These are phyloP conservation scores for Scelioninae gen. 2 DNA, from an alignment of 2,888 invertebrate species.

Conservation along the genomic window DNA sequence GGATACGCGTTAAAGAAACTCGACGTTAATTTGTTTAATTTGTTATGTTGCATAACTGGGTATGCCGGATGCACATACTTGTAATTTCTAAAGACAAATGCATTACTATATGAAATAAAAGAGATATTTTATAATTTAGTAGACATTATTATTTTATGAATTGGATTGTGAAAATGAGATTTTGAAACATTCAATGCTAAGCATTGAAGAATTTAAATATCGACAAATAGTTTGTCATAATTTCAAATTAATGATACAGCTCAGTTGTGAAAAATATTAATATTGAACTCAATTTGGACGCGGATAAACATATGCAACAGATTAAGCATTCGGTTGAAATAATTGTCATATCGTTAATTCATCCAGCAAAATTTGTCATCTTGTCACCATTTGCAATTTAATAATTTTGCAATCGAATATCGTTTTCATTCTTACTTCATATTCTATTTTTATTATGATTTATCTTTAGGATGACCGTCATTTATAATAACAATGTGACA, in stretches of 20 bases:
- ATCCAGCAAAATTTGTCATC: too few species aligned
- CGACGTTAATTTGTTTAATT: slow-evolving; percentile 39
- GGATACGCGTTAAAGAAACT: slow-evolving; percentile 31
- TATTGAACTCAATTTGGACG: background rate
- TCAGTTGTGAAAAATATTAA: background rate
- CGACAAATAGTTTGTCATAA: too few species aligned
- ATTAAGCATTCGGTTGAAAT: too few species aligned
- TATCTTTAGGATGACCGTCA: too few species aligned
- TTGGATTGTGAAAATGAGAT: background rate
- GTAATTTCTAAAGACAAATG: slow-evolving; percentile 15
- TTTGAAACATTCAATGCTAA: background rate
- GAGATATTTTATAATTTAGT: background rate
- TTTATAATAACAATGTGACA: too few species aligned
- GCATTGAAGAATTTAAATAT: background rate
- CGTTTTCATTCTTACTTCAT: too few species aligned
- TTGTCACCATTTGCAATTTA: too few species aligned
- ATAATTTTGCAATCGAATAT: too few species aligned
- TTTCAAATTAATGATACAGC: too few species aligned
- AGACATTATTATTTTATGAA: background rate
- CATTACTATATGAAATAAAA: background rate
- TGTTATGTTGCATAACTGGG: slow-evolving; percentile 41
- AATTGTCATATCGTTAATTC: too few species aligned
- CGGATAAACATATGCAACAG: too few species aligned
- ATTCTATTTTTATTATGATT: too few species aligned
- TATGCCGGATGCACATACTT: slow-evolving; percentile 31